phyloP scores from a whole-genome alignment of 2,888 invertebrate species.

The Drosophila hawaiiensis region DNA sequence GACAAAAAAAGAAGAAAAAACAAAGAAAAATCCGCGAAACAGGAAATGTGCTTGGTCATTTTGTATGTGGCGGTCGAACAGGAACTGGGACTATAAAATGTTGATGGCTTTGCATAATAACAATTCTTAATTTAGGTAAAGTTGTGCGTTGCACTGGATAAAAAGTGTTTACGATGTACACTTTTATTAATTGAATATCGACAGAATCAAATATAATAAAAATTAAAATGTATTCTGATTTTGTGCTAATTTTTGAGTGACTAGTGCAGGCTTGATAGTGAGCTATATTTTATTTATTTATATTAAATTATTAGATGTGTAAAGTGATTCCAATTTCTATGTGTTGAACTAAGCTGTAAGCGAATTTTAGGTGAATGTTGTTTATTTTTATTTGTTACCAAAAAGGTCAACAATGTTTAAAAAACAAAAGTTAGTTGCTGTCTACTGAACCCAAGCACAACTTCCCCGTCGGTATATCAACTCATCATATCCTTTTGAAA shows the following conservation, averaged over 20 bases:
- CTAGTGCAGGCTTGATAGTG: background rate
- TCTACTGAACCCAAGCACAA: background rate
- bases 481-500: background rate
- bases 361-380: background rate
- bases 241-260: background rate
- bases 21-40: conserved; percentile 56
- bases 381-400: background rate
- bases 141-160: background rate
- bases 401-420: background rate
- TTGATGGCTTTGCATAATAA: conserved; percentile 10
- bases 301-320: too few species aligned
- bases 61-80: conserved; percentile 14
- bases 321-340: background rate
- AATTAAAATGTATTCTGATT: background rate
- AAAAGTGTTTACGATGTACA: background rate
- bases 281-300: too few species aligned
- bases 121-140: background rate
- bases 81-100: conserved; percentile 19
- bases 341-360: background rate
- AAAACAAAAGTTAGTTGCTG: background rate
- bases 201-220: background rate
- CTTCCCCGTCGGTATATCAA: background rate
- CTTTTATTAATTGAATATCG: background rate
- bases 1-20: conserved; percentile 48
- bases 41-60: conserved; percentile 72